Conservation (phyloP, 1,140 invertebrate species). For the Drusus annulatus region DNA sequence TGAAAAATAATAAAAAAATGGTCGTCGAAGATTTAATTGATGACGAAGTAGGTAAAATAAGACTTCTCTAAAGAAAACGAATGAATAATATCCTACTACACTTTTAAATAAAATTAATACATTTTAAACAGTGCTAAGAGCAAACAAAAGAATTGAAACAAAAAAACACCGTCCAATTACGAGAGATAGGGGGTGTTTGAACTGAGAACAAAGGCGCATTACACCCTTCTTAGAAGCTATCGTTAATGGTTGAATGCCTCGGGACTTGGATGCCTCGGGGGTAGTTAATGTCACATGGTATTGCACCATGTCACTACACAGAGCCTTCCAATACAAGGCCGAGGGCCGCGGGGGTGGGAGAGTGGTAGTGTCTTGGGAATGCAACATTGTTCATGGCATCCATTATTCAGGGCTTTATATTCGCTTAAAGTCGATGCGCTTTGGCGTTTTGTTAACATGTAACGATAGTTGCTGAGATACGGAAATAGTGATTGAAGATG, state of each 20-base stretch:
- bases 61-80: too few relatives aligned
- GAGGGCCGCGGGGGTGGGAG: background rate
- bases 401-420: conserved; percentile 24
- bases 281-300: conserved; percentile 42
- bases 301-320: conserved; percentile 33
- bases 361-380: background rate
- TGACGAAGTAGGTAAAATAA: too few relatives aligned
- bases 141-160: conserved; percentile 32
- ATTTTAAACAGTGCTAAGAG: background rate
- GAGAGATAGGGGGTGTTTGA: conserved; percentile 36
- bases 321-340: conserved; percentile 1
- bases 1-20: too few relatives aligned
- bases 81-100: too few relatives aligned
- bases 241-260: conserved; percentile 43
- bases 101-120: conserved; percentile 6
- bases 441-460: too few relatives aligned
- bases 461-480: too few relatives aligned
- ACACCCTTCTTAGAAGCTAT: conserved; percentile 38
- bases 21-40: too few relatives aligned
- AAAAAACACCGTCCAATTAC: conserved; percentile 39
- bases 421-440: too few relatives aligned
- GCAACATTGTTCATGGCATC: conserved; percentile 29
- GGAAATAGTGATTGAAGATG: too few relatives aligned
- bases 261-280: conserved; percentile 27
- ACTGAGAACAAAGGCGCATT: conserved; percentile 40